Percentiles rank a stretch among this genome's conserved stretches.
These are phyloP conservation scores for Todiramphus saurophagus DNA, from an alignment of 2,113 vertebrate species.

Conservation along the genomic window DNA sequence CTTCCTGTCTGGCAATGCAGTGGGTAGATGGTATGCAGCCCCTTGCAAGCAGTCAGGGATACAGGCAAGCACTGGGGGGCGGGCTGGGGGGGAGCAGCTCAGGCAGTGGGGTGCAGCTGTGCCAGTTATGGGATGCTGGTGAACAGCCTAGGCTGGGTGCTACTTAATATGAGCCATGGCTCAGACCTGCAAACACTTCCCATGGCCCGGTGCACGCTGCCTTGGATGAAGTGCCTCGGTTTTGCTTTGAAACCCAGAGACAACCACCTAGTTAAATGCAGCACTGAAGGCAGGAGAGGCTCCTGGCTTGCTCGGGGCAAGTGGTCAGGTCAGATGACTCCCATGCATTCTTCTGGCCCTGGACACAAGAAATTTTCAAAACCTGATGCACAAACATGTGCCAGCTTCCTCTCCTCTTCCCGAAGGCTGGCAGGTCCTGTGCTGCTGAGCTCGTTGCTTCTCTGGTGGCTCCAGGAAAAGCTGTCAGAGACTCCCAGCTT, in stretches of 20 bases:
- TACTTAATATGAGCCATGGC: rapidly evolving
- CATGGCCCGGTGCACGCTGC: rapidly evolving
- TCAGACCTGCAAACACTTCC: background rate
- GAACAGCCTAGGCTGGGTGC: background rate
- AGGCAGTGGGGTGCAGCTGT: rapidly evolving
- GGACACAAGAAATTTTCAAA: background rate
- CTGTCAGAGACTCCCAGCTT: background rate
- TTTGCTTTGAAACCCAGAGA: background rate
- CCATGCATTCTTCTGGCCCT: background rate
- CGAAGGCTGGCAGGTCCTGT: background rate
- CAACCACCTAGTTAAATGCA: background rate
- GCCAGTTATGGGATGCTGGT: background rate
- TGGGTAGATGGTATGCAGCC: background rate
- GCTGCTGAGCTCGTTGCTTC: background rate
- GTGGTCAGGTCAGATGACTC: background rate
- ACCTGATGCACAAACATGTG: rapidly evolving
- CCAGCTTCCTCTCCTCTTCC: rapidly evolving
- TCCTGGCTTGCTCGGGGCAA: rapidly evolving
- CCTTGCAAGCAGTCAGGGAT: background rate
- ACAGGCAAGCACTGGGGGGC: background rate
- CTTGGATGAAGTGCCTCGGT: rapidly evolving
- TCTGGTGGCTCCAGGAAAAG: background rate
- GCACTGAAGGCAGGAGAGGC: background rate
- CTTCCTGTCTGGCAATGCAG: background rate
- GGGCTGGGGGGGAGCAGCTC: background rate